Evolutionary conservation across 2,113 vertebrate species (phyloP).

Genomic region (Melospiza melodia): DNA sequence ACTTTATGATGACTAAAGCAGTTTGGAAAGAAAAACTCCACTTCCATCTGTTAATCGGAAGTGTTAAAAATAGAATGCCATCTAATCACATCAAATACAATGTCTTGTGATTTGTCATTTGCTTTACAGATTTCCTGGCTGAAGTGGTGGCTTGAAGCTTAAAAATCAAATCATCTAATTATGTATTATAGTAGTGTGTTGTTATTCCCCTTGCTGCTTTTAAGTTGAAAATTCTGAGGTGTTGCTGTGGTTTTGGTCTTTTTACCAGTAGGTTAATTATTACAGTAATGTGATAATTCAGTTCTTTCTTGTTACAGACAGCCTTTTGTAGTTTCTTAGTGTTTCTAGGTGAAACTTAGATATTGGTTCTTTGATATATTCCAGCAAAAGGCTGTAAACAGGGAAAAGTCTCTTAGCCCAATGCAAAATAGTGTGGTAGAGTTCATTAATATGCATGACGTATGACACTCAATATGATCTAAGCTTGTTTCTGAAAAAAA

Average conservation of each 20-base stretch:
- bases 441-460: neutral
- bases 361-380: neutral
- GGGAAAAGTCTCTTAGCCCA: neutral
- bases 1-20: conserved; percentile 1
- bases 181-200: neutral
- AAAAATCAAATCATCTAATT: neutral
- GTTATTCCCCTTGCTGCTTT: neutral
- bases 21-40: neutral
- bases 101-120: conserved; percentile 7
- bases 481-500: neutral
- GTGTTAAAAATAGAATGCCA: conserved; percentile 5
- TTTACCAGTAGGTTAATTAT: neutral
- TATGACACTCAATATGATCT: neutral
- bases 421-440: neutral
- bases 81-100: conserved; percentile 12
- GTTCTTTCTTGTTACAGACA: neutral
- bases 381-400: neutral
- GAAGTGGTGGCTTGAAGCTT: conserved; percentile 7
- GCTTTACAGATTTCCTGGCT: conserved; percentile 27
- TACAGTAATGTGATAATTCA: neutral
- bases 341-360: neutral
- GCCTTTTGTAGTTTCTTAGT: neutral
- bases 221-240: neutral
- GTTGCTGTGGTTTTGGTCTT: neutral
- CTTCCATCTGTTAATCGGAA: conserved; percentile 36